Percentiles rank a stretch among this genome's conserved stretches.
phyloP scores from a whole-genome alignment of 2,797 vertebrate genomes.

The Girardinus metallicus region DNA sequence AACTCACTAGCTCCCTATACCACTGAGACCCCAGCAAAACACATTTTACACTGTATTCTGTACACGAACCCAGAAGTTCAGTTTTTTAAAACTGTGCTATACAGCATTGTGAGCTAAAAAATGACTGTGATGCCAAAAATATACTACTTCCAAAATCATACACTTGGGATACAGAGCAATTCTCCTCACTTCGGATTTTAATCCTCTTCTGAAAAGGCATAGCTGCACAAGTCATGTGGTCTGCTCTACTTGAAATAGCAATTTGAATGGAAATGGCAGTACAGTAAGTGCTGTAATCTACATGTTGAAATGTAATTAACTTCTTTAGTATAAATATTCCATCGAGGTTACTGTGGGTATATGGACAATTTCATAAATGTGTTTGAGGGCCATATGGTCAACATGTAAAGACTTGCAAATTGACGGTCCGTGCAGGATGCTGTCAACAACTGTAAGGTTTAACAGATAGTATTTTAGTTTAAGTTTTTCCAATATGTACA shows the following conservation, averaged over 20 bases:
- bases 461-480: background rate
- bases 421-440: background rate
- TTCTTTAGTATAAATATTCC: constrained; percentile 12
- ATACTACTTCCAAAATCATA: constrained; percentile 7
- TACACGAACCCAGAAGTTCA: constrained; percentile 20
- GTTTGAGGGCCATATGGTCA: background rate
- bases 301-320: constrained; percentile 16
- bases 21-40: constrained; percentile 21
- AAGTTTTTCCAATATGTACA: background rate
- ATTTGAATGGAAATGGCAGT: constrained; percentile 30
- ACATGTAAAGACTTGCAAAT: background rate
- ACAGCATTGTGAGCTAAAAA: constrained; percentile 32
- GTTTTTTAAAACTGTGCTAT: constrained; percentile 38
- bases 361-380: background rate
- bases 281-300: constrained; percentile 15
- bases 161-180: constrained; percentile 25
- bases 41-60: constrained; percentile 25
- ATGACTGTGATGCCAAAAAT: constrained; percentile 31
- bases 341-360: background rate
- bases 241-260: constrained; percentile 26
- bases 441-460: background rate
- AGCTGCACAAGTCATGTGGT: constrained; percentile 3
- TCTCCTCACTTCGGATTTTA: constrained; percentile 33
- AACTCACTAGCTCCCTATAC: constrained; percentile 9
- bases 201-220: constrained; percentile 32